These are phyloP conservation scores for Poliocrania exsul DNA, from an alignment of 2,797 vertebrate species.

Conservation along the genomic window DNA sequence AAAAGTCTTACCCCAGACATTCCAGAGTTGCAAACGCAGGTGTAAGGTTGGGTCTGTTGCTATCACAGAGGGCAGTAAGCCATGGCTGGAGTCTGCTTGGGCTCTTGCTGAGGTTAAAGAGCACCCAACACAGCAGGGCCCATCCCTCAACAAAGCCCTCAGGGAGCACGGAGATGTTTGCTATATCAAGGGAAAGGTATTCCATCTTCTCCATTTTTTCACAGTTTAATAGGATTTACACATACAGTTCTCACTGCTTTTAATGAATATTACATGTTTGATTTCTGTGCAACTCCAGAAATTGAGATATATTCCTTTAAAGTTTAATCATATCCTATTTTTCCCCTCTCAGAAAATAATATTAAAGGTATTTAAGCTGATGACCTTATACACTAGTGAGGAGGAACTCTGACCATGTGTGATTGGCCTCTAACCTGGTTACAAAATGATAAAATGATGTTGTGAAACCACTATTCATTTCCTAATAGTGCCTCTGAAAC, in stretches of 20 bases:
- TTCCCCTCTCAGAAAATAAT: not conserved
- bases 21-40: not conserved
- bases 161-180: not conserved
- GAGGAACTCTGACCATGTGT: conserved; percentile 13
- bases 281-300: conserved; percentile 1
- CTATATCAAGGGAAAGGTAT: not conserved
- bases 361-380: conserved; percentile 9
- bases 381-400: not conserved
- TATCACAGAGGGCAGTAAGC: not conserved
- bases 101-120: not conserved
- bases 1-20: not conserved
- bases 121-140: not conserved
- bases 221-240: not conserved
- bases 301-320: not conserved
- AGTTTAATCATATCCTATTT: not conserved
- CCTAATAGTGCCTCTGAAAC: conserved; percentile 49
- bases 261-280: not conserved
- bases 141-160: not conserved
- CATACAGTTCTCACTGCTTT: not conserved
- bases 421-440: conserved; percentile 54
- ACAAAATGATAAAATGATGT: conserved; percentile 57
- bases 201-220: not conserved
- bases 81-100: not conserved
- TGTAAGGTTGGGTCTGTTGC: not conserved
- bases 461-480: conserved; percentile 56